Percentiles rank a stretch among this genome's conserved stretches.
These are phyloP conservation scores for Macrophya annulata DNA, from an alignment of 2,888 invertebrate genomes.

Conservation along the genomic window DNA sequence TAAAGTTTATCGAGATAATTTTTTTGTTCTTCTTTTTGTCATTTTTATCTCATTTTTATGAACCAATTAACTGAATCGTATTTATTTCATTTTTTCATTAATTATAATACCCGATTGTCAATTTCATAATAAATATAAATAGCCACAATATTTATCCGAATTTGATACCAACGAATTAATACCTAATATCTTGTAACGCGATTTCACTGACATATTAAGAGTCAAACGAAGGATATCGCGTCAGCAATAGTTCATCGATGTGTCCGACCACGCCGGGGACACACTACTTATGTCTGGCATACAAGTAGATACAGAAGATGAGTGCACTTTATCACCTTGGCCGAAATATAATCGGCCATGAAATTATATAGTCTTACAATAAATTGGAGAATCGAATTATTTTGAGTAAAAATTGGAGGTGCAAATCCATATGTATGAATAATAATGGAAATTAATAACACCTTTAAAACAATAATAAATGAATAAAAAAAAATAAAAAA, in stretches of 20 bases:
- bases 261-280: neutral
- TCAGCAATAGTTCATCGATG: neutral
- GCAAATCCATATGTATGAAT: neutral
- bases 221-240: neutral
- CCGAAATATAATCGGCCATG: neutral
- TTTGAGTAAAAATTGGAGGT: neutral
- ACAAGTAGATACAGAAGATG: neutral
- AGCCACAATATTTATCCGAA: neutral
- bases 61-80: neutral
- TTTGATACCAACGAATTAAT: neutral
- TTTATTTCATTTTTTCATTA: neutral
- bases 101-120: neutral
- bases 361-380: neutral
- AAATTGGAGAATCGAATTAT: neutral
- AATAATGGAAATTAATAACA: neutral
- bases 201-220: neutral
- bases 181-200: neutral
- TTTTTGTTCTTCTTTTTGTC: neutral
- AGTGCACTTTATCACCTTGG: neutral
- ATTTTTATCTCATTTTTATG: neutral
- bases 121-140: neutral
- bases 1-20: neutral
- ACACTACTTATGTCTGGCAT: constrained; percentile 5
- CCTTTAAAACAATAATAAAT: too few relatives aligned
- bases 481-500: too few relatives aligned